A percentile compares a stretch with the other conserved stretches of the same genome.
phyloP scores from a whole-genome alignment of 2,797 vertebrate species.

The Fundulus diaphanus region DNA sequence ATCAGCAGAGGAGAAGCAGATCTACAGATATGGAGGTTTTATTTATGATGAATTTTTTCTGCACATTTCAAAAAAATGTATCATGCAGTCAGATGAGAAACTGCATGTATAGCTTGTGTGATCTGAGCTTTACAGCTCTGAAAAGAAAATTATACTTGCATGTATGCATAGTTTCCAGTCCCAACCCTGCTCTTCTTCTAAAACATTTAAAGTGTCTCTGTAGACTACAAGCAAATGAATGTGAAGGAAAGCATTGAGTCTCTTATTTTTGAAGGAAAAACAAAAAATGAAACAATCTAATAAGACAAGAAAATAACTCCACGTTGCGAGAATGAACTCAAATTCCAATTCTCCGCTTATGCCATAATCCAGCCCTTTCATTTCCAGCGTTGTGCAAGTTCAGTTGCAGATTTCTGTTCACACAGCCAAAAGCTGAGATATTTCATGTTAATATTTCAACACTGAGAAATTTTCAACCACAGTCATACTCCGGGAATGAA shows the following conservation, averaged over 20 bases:
- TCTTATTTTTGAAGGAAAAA: neutral
- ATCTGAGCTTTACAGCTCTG: neutral
- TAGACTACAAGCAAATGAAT: neutral
- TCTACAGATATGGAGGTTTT: accelerated
- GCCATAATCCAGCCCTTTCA: neutral
- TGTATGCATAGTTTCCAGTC: neutral
- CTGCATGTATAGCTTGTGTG: neutral
- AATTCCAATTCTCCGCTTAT: neutral
- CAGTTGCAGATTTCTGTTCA: neutral
- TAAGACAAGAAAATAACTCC: neutral
- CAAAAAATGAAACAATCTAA: neutral
- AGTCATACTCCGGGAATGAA: neutral
- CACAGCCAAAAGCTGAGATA: neutral
- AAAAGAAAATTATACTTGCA: neutral
- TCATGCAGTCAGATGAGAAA: neutral
- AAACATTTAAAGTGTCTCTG: neutral
- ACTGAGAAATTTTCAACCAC: neutral
- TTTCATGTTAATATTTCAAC: neutral
- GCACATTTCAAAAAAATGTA: neutral
- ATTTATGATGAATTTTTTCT: neutral
- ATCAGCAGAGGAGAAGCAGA: neutral
- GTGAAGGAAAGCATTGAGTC: constrained; percentile 2
- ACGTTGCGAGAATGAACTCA: neutral
- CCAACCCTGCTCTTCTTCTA: neutral
- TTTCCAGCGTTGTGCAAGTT: neutral